Evolutionary conservation across 35 echinoderm and acorn worm species (phyloP).

Genomic region (Chiridota heheva): DNA sequence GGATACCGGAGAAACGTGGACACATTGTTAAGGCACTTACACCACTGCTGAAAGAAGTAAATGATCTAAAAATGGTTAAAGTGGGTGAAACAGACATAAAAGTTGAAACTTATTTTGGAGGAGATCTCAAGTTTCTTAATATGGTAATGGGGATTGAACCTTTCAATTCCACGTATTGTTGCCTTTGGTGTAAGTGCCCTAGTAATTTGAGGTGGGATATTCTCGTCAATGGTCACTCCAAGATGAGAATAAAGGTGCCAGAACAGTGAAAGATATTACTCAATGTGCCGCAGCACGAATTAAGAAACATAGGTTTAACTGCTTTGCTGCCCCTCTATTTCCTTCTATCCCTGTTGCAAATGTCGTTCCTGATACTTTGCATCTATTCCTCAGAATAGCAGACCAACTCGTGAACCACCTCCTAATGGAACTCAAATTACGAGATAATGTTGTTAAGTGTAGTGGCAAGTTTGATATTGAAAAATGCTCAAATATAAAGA

Average conservation of each 20-base stretch:
- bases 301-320: background rate
- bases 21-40: background rate
- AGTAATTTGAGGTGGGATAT: constrained; percentile 27
- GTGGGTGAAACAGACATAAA: constrained; percentile 4
- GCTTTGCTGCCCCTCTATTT: background rate
- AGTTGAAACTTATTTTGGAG: background rate
- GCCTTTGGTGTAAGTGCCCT: constrained; percentile 75
- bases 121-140: constrained; percentile 34
- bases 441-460: background rate
- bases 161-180: constrained; percentile 46
- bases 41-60: constrained; percentile 23
- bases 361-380: constrained; percentile 13
- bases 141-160: constrained; percentile 38
- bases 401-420: constrained; percentile 15
- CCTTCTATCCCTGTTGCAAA: background rate
- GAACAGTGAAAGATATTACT: constrained; percentile 40
- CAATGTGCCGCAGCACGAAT: background rate
- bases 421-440: constrained; percentile 3
- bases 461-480: background rate
- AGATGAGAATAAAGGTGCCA: constrained; percentile 29
- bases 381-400: constrained; percentile 15
- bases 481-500: background rate
- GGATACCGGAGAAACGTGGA: constrained; percentile 1
- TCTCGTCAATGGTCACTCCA: constrained; percentile 57
- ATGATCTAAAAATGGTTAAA: background rate